Evolutionary conservation across 2,888 invertebrate genomes (phyloP).

Genomic region (Lottia gigantea): DNA sequence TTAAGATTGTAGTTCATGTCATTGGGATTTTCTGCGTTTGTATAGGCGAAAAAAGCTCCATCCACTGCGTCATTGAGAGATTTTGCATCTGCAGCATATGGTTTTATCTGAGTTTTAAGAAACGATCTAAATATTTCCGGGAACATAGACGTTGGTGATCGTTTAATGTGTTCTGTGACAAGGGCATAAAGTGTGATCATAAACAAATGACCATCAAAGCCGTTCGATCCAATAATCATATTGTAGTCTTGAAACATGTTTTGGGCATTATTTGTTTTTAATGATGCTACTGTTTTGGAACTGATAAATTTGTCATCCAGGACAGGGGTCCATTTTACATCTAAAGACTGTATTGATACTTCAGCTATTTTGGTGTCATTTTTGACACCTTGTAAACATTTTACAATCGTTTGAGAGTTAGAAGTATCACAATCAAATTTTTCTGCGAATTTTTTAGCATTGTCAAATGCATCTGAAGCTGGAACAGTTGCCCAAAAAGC

Average conservation of each 20-base stretch:
- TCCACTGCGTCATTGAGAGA: not conserved
- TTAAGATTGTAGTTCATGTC: not conserved
- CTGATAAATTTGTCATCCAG: not conserved
- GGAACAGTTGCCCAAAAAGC: slow-evolving; percentile 82
- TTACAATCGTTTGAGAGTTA: not conserved
- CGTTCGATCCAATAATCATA: not conserved
- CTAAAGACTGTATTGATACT: not conserved
- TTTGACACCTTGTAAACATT: not conserved
- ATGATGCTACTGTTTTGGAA: not conserved
- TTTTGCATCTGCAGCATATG: not conserved
- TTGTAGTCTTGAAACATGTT: not conserved
- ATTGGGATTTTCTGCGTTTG: not conserved
- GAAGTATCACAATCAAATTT: not conserved
- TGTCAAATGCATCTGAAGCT: not conserved
- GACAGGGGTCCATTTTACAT: not conserved
- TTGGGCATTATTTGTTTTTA: not conserved
- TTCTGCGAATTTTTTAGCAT: not conserved
- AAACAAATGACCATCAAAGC: not conserved
- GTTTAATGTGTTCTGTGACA: not conserved
- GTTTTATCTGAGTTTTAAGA: not conserved
- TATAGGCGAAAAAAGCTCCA: not conserved
- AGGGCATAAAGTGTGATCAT: not conserved
- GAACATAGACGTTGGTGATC: not conserved
- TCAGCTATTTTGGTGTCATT: not conserved
- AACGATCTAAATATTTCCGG: not conserved